Evolutionary conservation across 2,113 vertebrate genomes (phyloP), one percentile per base, ranked within the genome.

Genomic region (Oophaga pumilio): DNA sequence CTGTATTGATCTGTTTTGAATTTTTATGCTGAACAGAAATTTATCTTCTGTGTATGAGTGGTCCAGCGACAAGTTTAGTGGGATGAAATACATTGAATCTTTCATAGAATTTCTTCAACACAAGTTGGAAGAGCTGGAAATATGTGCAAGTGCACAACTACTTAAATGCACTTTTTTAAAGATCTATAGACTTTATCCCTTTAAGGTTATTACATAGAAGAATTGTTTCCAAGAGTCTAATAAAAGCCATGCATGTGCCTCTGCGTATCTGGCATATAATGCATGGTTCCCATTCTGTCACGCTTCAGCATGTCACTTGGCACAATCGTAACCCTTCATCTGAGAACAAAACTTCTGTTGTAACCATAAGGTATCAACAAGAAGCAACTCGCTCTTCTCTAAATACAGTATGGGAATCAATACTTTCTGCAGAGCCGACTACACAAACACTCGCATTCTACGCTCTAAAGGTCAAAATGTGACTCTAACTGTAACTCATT

Each of bases 361-460:
- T 82, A 62, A 22, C 79, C 79, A 64, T 82, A 82, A 82, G 60
- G 60, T 82, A 68, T 82, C 80, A 82, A 82, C 33, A 49, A 50
- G 80, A 82, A 82, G 33, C 22, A 52, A 49, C 33, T 66, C 52
- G 80, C 43, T 82, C 56, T 52, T 66, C 80, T 82, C 20, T 64
- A 66, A 24, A 66, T 82, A 50, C 43, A 82, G 76, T 79, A 82
- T 60, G 59, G 28, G 78, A 80, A 80, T 80, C 78, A 60, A 80
- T 80, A 28, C 56, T 80, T 60, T 83, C 22, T 83, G 43, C 18
- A 28, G 64, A 28, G 66, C 56, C 24, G 22, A 50, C 71, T 85
- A 85, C 33, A 85, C 84, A 50, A 60, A 60, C 33, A 62, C 28
- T 52, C 15, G 66, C 18, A 62, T 77, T 62, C 17, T 76, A 50